A percentile compares a stretch with the other conserved stretches of the same genome.
Conservation (phyloP, 2,797 vertebrate species). For the Acrossocheilus fasciatus region DNA sequence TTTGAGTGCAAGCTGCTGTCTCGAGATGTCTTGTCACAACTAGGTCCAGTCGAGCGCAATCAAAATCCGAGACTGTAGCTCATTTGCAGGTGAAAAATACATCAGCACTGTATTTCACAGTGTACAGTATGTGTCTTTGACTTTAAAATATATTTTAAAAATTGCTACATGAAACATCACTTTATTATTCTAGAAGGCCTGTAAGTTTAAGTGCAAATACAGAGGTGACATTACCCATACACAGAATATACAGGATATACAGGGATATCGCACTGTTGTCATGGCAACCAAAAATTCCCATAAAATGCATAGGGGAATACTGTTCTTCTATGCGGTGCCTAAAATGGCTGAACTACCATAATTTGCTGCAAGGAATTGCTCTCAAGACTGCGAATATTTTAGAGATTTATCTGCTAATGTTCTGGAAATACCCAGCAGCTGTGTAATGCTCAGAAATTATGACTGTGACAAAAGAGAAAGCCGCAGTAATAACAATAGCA, state of each 20-base stretch:
- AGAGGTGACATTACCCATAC: constrained; percentile 20
- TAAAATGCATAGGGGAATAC: constrained; percentile 40
- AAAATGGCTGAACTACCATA: constrained; percentile 58
- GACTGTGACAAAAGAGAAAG: constrained; percentile 11
- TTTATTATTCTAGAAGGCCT: background rate
- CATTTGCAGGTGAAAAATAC: constrained; percentile 7
- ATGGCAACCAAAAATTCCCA: constrained; percentile 51
- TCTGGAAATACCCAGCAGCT: constrained; percentile 24
- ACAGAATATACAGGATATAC: background rate
- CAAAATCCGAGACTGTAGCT: background rate
- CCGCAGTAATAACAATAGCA: constrained; percentile 14
- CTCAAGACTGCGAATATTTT: constrained; percentile 26
- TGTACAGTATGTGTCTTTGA: constrained; percentile 4
- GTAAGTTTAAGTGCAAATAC: constrained; percentile 20
- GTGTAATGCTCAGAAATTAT: constrained; percentile 31
- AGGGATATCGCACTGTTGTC: constrained; percentile 46
- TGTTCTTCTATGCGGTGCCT: constrained; percentile 41
- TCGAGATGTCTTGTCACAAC: constrained; percentile 18
- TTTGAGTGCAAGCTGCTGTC: background rate
- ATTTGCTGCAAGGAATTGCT: constrained; percentile 26
- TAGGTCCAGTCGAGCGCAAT: background rate
- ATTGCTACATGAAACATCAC: background rate
- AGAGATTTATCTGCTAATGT: constrained; percentile 17
- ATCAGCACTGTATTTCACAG: background rate
- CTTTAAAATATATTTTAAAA: background rate